Base-by-base conservation (phyloP, 2,888 invertebrate genomes). In the Drosophila pseudotakahashii region DNA sequence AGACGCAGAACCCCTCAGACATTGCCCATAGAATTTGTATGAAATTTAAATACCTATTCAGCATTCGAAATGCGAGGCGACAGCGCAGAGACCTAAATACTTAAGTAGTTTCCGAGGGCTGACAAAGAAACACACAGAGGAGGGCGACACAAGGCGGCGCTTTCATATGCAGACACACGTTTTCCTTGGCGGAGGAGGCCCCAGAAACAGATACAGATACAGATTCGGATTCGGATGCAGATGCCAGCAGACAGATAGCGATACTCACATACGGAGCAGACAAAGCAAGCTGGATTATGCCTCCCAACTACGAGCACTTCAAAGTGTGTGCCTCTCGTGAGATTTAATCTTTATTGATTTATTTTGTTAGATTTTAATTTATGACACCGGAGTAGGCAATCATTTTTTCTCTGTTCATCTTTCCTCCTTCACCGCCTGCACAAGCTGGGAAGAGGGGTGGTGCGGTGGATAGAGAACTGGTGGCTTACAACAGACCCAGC, bases 281-380 rank as follows among this genome's bases (percentile, higher is more conserved):
- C 70, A 83, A 78, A 67, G 77, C 82, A 41, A 61, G 74, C 84
- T 80, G 81, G 81, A 81, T 83, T 86, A 83, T 76, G 81, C 55
- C 67, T 58, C 41, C 54, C 55, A 62, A 57, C 63, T 66, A 60
- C 50, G 53, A 59, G 67, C 63, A 50, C 58, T 45, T 51, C 47
- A 50, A 50, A 57, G 63, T 58, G 60, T 66, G 55, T 69, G 50
- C 73, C 51, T 70, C 84, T 80, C 79, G 79, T 82, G 76, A 86
- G 90, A 90, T 90, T 88, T 90, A 90, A 90, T 90, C 90, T 89
- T 79, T 90, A 90, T 90, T 90, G 89, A 90, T 90, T 90, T 90
- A 90, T 90, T 90, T 89, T 85, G 85, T 89, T 85, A 77, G 87
- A 80, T 87, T 89, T 88, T 85, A 88, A 89, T 89, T 89, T 86